Percentiles rank a stretch among this genome's conserved stretches.
These are phyloP conservation scores for Penaeus monodon DNA, from an alignment of 2,888 invertebrate genomes.

Conservation along the genomic window DNA sequence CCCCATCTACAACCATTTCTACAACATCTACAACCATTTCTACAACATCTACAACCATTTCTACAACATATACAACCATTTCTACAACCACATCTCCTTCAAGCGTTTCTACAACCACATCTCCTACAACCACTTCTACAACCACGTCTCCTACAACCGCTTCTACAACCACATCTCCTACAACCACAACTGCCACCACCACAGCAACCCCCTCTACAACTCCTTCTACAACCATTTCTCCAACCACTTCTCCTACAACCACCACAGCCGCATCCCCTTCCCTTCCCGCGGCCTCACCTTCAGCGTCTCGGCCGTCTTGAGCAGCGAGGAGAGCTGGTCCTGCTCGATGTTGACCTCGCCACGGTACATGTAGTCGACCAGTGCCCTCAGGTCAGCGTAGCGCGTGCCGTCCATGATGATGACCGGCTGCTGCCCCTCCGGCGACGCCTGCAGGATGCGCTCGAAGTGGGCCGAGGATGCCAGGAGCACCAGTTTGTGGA, in stretches of 20 bases:
- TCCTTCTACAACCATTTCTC: no score
- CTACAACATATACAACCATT: no score
- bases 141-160: no score
- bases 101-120: background rate
- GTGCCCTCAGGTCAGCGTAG: conserved; percentile 88
- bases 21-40: no score
- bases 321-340: conserved; percentile 86
- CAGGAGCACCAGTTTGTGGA: conserved; percentile 64
- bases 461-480: conserved; percentile 65
- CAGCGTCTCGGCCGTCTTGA: conserved; percentile 92
- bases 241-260: no score
- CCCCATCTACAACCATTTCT: no score
- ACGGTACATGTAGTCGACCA: conserved; percentile 95
- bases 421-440: conserved; percentile 64
- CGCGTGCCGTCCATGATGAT: conserved; percentile 77
- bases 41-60: no score
- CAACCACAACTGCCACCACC: no score
- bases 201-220: no score
- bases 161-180: background rate
- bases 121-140: no score
- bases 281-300: conserved; percentile 74
- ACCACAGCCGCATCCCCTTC: background rate
- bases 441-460: conserved; percentile 62
- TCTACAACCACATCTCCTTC: no score
- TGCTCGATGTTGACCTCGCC: conserved; percentile 95